phyloP scores from a whole-genome alignment of 2,113 vertebrate species.

The Microtus oregoni region DNA sequence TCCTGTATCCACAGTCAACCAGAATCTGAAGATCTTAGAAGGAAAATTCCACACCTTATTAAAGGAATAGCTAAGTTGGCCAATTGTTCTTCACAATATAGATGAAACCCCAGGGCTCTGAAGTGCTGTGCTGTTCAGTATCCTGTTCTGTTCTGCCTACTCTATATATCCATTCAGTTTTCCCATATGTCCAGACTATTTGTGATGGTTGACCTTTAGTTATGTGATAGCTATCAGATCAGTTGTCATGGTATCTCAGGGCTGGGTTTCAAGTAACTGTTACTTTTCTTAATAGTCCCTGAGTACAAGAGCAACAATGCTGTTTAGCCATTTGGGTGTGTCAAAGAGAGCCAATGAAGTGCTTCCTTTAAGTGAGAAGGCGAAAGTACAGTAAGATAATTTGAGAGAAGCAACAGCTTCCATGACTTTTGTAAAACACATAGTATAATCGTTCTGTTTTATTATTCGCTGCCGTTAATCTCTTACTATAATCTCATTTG shows the following conservation, averaged over 20 bases:
- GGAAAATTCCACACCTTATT: not conserved
- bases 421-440: not conserved
- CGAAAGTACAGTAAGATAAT: not conserved
- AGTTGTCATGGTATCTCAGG: not conserved
- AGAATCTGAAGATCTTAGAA: not conserved
- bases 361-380: not conserved
- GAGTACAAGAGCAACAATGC: not conserved
- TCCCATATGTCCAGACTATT: not conserved
- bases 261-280: not conserved
- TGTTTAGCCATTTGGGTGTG: not conserved
- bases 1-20: not conserved
- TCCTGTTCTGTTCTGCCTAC: not conserved
- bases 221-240: not conserved
- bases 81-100: not conserved
- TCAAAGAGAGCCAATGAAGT: not conserved
- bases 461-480: not conserved
- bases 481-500: not conserved
- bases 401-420: not conserved
- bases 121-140: not conserved
- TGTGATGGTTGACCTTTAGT: not conserved
- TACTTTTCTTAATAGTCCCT: not conserved
- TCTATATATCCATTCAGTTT: rapidly evolving
- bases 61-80: not conserved
- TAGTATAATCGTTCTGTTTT: not conserved
- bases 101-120: not conserved